These are phyloP conservation scores for Brachypodius melanocephalos DNA, from an alignment of 2,113 vertebrate genomes.

Conservation along the genomic window DNA sequence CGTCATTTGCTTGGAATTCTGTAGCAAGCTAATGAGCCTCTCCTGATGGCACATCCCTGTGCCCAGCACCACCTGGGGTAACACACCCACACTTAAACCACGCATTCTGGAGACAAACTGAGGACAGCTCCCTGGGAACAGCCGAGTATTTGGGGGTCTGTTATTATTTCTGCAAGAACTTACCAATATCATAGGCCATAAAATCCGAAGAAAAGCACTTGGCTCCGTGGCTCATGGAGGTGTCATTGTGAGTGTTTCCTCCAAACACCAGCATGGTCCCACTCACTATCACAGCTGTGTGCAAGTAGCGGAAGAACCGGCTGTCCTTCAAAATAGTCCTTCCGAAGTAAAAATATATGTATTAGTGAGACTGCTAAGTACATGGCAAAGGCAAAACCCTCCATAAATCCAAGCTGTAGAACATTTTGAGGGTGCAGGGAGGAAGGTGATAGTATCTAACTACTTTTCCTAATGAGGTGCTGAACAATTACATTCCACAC, in stretches of 20 bases:
- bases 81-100: neutral
- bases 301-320: slow-evolving; percentile 92
- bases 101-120: neutral
- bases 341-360: neutral
- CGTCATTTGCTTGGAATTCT: neutral
- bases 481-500: neutral
- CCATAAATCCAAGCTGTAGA: neutral
- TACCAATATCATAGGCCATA: slow-evolving; percentile 93
- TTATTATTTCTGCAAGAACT: slow-evolving; percentile 34
- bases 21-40: neutral
- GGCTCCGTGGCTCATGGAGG: slow-evolving; percentile 95
- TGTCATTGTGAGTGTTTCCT: slow-evolving; percentile 98
- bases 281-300: slow-evolving; percentile 89
- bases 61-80: neutral
- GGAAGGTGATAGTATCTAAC: neutral
- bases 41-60: neutral
- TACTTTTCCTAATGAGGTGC: neutral
- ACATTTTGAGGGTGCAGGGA: neutral
- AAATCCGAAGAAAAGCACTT: slow-evolving; percentile 98
- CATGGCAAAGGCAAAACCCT: neutral
- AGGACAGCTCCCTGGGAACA: neutral
- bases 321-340: slow-evolving; percentile 95
- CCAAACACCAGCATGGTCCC: slow-evolving; percentile 95
- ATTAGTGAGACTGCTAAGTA: neutral
- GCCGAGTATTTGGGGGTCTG: too few species aligned